Evolutionary conservation across 2,888 invertebrate genomes (phyloP).

Genomic region (Nasonia oneida): DNA sequence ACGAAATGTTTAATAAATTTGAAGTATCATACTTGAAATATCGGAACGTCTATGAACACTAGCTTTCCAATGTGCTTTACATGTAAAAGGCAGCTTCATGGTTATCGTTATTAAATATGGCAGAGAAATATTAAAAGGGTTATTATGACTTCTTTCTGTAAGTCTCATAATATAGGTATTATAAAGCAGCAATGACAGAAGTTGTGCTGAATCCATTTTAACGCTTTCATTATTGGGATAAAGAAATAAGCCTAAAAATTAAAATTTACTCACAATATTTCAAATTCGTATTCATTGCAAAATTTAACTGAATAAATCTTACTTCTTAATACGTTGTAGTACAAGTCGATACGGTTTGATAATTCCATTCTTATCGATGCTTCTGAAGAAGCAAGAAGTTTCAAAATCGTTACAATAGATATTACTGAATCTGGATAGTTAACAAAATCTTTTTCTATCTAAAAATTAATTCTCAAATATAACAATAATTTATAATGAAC

Average conservation of each 20-base stretch:
- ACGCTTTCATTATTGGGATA: constrained; percentile 81
- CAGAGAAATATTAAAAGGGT: constrained; percentile 77
- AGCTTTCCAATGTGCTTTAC: constrained; percentile 79
- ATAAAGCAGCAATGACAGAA: constrained; percentile 81
- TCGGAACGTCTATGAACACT: constrained; percentile 77
- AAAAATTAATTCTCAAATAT: constrained; percentile 62
- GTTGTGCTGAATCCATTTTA: constrained; percentile 79
- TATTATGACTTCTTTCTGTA: constrained; percentile 64
- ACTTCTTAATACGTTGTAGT: constrained; percentile 80
- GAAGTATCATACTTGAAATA: constrained; percentile 69
- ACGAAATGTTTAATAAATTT: background rate
- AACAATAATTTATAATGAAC: background rate
- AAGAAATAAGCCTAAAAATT: constrained; percentile 79
- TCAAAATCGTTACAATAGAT: constrained; percentile 80
- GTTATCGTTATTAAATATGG: constrained; percentile 78
- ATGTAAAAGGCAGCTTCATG: constrained; percentile 80
- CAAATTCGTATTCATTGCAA: constrained; percentile 21
- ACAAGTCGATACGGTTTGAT: constrained; percentile 79
- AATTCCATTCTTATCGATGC: constrained; percentile 82
- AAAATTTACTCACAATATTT: constrained; percentile 35
- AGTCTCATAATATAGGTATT: constrained; percentile 77
- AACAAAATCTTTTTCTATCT: constrained; percentile 78
- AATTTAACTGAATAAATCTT: constrained; percentile 60
- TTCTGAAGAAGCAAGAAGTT: constrained; percentile 81
- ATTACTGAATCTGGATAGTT: constrained; percentile 81